A percentile compares a stretch with the other conserved stretches of the same genome.
phyloP scores from a whole-genome alignment of 2,797 vertebrate species.

The Masticophis lateralis region DNA sequence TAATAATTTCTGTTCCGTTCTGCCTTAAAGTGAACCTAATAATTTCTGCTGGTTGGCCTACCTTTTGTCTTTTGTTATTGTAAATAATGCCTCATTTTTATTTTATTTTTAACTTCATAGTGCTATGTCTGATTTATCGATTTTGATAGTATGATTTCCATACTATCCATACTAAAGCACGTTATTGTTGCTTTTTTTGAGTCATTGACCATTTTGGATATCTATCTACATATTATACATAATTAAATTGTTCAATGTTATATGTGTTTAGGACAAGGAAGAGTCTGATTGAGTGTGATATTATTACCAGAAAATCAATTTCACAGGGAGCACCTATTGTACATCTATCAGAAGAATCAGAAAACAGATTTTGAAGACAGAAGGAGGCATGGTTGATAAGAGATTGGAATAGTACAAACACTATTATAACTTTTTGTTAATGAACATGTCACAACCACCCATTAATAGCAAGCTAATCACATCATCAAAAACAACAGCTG shows the following conservation, averaged over 20 bases:
- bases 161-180: background rate
- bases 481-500: slow-evolving; percentile 27
- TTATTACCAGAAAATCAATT: background rate
- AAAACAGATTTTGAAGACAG: background rate
- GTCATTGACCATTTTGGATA: background rate
- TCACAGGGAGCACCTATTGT: background rate
- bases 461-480: background rate
- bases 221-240: background rate
- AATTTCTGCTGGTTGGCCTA: background rate
- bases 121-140: background rate
- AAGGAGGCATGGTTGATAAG: background rate
- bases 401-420: background rate
- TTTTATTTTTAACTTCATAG: background rate
- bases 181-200: background rate
- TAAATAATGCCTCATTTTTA: background rate
- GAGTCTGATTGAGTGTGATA: background rate
- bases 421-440: slow-evolving; percentile 13
- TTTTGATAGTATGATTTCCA: background rate
- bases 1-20: background rate
- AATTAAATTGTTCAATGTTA: background rate
- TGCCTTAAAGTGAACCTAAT: background rate
- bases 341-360: background rate
- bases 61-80: background rate
- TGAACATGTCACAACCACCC: slow-evolving; percentile 1
- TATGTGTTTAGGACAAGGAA: background rate